These are phyloP conservation scores for Calephelis virginiensis DNA, from an alignment of 1,140 invertebrate genomes.

Conservation along the genomic window DNA sequence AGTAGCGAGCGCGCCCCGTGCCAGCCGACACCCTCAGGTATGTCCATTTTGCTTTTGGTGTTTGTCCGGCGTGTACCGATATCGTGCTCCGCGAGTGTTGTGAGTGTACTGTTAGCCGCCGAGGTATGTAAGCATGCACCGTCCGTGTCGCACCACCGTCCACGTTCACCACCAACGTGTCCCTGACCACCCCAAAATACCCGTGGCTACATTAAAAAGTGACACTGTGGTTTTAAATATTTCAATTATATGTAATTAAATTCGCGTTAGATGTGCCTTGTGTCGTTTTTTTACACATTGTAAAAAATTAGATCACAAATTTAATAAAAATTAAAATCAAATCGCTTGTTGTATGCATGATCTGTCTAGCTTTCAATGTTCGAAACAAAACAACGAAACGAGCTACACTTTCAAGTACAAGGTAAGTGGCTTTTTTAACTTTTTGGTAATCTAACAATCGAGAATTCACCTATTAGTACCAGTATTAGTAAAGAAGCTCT, in stretches of 20 bases:
- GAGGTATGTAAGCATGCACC: constrained; percentile 64
- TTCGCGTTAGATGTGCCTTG: constrained; percentile 8
- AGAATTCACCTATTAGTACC: background rate
- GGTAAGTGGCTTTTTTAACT: constrained; percentile 28
- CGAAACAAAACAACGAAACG: constrained; percentile 17
- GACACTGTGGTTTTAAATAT: constrained; percentile 14
- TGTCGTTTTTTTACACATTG: background rate
- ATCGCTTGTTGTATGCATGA: constrained; percentile 44
- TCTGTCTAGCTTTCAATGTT: constrained; percentile 45
- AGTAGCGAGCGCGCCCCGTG: constrained; percentile 70
- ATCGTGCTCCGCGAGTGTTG: constrained; percentile 66
- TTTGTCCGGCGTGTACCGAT: constrained; percentile 57
- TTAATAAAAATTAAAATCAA: constrained; percentile 15
- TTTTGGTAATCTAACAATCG: no score
- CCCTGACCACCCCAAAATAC: constrained; percentile 27
- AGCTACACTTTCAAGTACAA: constrained; percentile 11
- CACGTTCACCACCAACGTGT: constrained; percentile 31
- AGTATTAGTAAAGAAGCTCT: no score
- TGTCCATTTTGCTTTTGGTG: constrained; percentile 76
- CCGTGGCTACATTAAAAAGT: background rate
- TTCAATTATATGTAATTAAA: background rate
- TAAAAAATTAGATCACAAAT: background rate
- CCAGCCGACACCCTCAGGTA: constrained; percentile 75
- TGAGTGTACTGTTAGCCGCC: constrained; percentile 55
- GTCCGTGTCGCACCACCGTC: constrained; percentile 36